phyloP scores from a whole-genome alignment of 2,888 invertebrate genomes.

The Venusia cambrica region DNA sequence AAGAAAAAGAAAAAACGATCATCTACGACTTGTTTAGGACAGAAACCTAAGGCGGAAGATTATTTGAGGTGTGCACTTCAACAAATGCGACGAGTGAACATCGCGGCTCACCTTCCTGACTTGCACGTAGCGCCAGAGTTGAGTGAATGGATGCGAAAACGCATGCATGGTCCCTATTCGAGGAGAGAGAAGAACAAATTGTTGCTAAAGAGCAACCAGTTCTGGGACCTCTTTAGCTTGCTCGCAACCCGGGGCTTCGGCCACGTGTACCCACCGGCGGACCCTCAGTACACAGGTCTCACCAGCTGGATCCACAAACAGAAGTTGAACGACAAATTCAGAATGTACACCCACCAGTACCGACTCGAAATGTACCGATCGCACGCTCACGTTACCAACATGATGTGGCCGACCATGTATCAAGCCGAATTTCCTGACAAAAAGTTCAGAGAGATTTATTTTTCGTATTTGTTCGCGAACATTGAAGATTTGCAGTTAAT shows the following conservation, averaged over 20 bases:
- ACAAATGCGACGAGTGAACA: slow-evolving; percentile 47
- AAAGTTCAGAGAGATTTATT: slow-evolving; percentile 67
- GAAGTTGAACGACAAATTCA: slow-evolving; percentile 49
- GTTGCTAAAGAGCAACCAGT: slow-evolving; percentile 42
- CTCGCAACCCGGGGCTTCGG: slow-evolving; percentile 43
- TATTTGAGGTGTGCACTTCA: slow-evolving; percentile 62
- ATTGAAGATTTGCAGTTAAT: slow-evolving; percentile 53
- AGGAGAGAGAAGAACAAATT: slow-evolving; percentile 37
- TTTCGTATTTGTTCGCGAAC: slow-evolving; percentile 54
- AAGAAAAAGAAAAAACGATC: slow-evolving; percentile 44
- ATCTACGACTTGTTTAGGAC: slow-evolving; percentile 50
- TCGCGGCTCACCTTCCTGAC: slow-evolving; percentile 65
- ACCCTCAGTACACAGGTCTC: slow-evolving; percentile 38
- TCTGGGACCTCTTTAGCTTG: slow-evolving; percentile 50
- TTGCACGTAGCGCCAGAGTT: slow-evolving; percentile 61
- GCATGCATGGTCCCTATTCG: slow-evolving; percentile 54
- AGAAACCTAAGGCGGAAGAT: slow-evolving; percentile 51
- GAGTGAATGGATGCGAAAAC: slow-evolving; percentile 66
- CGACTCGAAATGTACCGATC: slow-evolving; percentile 49
- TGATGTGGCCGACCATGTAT: slow-evolving; percentile 67
- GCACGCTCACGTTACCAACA: slow-evolving; percentile 51
- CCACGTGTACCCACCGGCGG: slow-evolving; percentile 45
- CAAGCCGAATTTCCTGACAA: slow-evolving; percentile 64
- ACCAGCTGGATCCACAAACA: slow-evolving; percentile 59
- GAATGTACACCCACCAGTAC: slow-evolving; percentile 43